Conservation (phyloP, 2,113 vertebrate genomes). For the Cheirogaleus medius region DNA sequence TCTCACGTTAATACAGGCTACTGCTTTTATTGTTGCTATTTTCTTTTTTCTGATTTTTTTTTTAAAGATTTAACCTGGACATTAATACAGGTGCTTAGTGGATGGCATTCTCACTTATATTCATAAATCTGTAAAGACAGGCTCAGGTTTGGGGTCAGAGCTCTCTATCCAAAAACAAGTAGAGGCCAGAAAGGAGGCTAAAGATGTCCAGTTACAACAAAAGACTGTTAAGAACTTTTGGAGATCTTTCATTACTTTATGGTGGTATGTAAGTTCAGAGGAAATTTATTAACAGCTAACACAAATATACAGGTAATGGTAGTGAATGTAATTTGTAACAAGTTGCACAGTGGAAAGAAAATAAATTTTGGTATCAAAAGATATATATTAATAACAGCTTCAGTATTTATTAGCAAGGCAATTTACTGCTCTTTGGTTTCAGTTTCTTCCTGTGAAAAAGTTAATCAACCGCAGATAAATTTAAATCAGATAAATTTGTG, state of each 20-base stretch:
- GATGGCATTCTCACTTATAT: background rate
- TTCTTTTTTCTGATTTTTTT: background rate
- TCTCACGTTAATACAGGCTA: background rate
- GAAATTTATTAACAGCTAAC: constrained; percentile 24
- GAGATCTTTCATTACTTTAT: constrained; percentile 32
- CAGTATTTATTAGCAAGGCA: constrained; percentile 21
- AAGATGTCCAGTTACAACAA: background rate
- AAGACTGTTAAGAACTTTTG: background rate
- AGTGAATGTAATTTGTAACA: constrained; percentile 10
- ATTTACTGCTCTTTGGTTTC: background rate
- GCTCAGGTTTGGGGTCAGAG: background rate
- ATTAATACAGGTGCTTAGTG: background rate
- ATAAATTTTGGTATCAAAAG: constrained; percentile 9
- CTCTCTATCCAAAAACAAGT: background rate
- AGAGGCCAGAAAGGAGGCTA: background rate
- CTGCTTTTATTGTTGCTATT: background rate
- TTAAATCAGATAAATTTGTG: background rate
- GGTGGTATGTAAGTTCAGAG: background rate
- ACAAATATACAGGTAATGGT: background rate
- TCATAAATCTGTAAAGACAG: constrained; percentile 3
- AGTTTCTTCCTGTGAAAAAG: background rate
- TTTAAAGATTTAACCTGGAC: background rate
- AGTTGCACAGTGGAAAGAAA: background rate
- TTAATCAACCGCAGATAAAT: background rate
- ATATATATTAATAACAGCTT: constrained; percentile 21